phyloP scores from a whole-genome alignment of 2,113 vertebrate species.

The Anoura caudifer region DNA sequence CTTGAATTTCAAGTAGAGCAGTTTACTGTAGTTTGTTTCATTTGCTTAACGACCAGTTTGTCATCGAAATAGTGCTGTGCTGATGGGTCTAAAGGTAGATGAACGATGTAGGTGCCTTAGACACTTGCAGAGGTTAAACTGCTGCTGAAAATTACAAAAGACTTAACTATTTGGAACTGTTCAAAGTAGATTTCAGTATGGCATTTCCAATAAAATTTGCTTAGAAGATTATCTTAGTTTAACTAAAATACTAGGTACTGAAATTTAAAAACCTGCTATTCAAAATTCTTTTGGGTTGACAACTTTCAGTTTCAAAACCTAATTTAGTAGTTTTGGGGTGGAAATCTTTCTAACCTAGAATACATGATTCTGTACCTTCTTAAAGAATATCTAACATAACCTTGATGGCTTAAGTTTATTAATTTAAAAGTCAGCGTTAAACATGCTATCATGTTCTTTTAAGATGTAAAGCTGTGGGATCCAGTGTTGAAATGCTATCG shows the following conservation, averaged over 20 bases:
- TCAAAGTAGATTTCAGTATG: not conserved
- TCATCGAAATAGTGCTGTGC: not conserved
- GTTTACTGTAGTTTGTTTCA: not conserved
- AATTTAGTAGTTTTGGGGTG: not conserved
- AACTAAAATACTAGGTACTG: not conserved
- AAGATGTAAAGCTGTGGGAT: not conserved
- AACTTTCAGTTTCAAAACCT: not conserved
- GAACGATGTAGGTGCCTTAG: not conserved
- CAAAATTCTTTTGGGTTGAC: not conserved
- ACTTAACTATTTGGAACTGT: not conserved
- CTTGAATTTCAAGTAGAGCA: not conserved
- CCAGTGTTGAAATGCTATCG: not conserved
- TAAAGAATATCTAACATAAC: not conserved
- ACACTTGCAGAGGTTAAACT: not conserved
- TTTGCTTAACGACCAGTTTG: not conserved
- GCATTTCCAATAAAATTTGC: not conserved
- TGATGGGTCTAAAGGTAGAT: not conserved
- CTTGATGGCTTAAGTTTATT: not conserved
- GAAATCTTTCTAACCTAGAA: not conserved
- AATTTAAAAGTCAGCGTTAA: not conserved
- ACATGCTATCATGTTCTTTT: not conserved
- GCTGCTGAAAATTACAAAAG: not conserved
- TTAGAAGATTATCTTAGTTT: not conserved
- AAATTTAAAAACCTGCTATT: not conserved
- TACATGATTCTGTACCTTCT: not conserved